phyloP scores from a whole-genome alignment of 2,113 vertebrate genomes.

The Myiopsitta monachus region DNA sequence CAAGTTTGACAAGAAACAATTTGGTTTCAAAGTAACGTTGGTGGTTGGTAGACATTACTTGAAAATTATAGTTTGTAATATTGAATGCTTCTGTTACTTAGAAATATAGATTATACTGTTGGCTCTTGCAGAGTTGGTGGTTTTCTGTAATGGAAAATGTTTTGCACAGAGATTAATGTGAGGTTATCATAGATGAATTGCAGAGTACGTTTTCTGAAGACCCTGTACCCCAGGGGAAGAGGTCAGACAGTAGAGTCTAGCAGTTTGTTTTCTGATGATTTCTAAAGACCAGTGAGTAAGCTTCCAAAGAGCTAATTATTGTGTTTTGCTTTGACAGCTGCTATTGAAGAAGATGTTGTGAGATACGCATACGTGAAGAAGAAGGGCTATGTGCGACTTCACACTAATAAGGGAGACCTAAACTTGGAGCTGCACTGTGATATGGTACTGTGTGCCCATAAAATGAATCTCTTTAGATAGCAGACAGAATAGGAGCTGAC shows the following conservation, averaged over 20 bases:
- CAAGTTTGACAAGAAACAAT: background rate
- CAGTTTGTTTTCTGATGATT: background rate
- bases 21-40: background rate
- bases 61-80: constrained; percentile 11
- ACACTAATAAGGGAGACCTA: constrained; percentile 91
- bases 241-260: background rate
- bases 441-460: constrained; percentile 75
- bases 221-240: background rate
- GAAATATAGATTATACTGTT: background rate
- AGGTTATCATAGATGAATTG: background rate
- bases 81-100: background rate
- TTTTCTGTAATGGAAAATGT: background rate
- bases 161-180: background rate
- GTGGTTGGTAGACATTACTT: background rate
- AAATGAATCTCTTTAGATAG: background rate
- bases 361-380: constrained; percentile 95
- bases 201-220: background rate
- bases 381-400: constrained; percentile 93
- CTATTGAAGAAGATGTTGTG: constrained; percentile 88
- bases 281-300: background rate
- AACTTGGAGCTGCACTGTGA: constrained; percentile 96
- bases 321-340: constrained; percentile 64
- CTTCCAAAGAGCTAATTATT: background rate
- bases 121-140: background rate
- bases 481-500: background rate